Percentiles rank a stretch among this genome's conserved stretches.
Evolutionary conservation across 2,888 invertebrate genomes (phyloP).

Genomic region (Nomada ruficornis): DNA sequence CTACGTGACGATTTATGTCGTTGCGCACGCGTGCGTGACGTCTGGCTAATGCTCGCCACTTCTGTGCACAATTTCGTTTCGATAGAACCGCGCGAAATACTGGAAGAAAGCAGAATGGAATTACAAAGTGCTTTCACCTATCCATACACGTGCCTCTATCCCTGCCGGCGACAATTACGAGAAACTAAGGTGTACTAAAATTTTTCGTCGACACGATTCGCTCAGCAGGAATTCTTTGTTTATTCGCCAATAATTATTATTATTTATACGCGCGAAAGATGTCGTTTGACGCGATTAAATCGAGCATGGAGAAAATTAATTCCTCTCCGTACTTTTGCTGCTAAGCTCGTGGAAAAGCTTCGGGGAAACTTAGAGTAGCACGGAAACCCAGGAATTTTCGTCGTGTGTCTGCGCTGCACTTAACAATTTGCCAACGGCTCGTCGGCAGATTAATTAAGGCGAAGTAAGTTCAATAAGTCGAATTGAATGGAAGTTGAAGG

Average conservation of each 20-base stretch:
- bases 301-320: too few species aligned
- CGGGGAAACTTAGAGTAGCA: too few species aligned
- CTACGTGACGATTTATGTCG: constrained; percentile 76
- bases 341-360: too few species aligned
- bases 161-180: too few species aligned
- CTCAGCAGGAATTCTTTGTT: background rate
- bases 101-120: background rate
- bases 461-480: constrained; percentile 32
- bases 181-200: background rate
- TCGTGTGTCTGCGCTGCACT: background rate
- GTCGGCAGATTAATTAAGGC: constrained; percentile 45
- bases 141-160: too few species aligned
- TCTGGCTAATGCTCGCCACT: constrained; percentile 35
- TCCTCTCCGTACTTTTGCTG: too few species aligned
- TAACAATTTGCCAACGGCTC: constrained; percentile 21
- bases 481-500: constrained; percentile 29
- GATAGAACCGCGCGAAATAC: constrained; percentile 37
- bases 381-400: too few species aligned
- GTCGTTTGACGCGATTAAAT: too few species aligned
- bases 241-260: too few species aligned
- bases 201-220: background rate
- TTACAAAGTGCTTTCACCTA: background rate
- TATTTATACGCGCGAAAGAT: too few species aligned
- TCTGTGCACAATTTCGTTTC: constrained; percentile 39
- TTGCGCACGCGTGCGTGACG: constrained; percentile 53